Evolutionary conservation across 2,797 vertebrate species (phyloP).

Genomic region (Cyclura pinguis): DNA sequence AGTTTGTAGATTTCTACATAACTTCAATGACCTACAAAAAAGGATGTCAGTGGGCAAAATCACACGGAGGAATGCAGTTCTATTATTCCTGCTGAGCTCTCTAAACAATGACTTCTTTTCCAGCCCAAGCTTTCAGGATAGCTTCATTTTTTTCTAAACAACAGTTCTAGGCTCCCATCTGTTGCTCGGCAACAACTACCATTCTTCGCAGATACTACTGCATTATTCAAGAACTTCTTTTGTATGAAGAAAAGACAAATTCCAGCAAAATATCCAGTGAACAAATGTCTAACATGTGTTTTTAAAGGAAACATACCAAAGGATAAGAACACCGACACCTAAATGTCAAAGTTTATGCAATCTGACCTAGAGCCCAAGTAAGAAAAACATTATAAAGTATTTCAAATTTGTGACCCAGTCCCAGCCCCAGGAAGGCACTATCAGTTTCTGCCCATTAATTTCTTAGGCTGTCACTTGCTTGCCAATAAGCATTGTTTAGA

Average conservation of each 20-base stretch:
- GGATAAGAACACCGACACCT: conserved; percentile 24
- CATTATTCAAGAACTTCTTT: background rate
- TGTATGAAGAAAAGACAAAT: rapidly evolving
- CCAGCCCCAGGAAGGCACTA: conserved; percentile 61
- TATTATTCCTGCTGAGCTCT: background rate
- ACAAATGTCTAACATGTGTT: background rate
- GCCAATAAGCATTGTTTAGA: conserved; percentile 31
- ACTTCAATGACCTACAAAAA: background rate
- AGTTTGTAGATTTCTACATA: background rate
- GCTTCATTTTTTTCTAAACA: conserved; percentile 5
- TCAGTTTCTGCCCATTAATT: background rate
- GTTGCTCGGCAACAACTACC: conserved; percentile 49
- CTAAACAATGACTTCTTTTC: background rate
- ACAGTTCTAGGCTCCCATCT: conserved; percentile 73
- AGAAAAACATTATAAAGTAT: conserved; percentile 60
- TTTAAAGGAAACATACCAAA: background rate
- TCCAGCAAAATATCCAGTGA: rapidly evolving
- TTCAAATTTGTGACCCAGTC: background rate
- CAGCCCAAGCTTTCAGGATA: background rate
- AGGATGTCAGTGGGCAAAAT: background rate
- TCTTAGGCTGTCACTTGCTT: conserved; percentile 29
- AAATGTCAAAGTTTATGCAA: background rate
- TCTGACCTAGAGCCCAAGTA: background rate
- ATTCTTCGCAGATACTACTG: background rate
- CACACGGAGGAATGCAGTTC: background rate